Evolutionary conservation across 2,113 vertebrate genomes (phyloP).

Genomic region (Chaetorhynchus papuensis): DNA sequence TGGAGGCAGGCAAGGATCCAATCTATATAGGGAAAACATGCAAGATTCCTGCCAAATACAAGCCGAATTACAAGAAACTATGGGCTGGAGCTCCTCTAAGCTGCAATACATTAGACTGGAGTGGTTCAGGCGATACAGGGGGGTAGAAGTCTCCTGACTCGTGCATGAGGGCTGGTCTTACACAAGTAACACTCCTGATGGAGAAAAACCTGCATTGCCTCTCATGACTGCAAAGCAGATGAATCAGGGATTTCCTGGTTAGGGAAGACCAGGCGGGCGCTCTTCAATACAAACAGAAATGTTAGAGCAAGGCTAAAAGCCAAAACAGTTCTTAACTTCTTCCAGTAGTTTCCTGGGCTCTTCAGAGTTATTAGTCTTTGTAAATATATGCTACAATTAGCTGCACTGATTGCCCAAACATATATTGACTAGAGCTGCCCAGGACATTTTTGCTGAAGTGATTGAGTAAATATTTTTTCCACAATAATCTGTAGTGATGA

Average conservation of each 20-base stretch:
- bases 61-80: background rate
- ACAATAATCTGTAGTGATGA: background rate
- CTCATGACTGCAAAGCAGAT: background rate
- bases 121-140: background rate
- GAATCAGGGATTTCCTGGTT: background rate
- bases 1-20: background rate
- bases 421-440: background rate
- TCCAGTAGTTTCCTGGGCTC: background rate
- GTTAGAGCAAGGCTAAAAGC: background rate
- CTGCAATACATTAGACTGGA: background rate
- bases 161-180: background rate
- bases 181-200: background rate
- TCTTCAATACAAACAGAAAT: background rate
- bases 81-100: background rate
- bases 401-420: background rate
- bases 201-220: background rate
- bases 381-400: background rate
- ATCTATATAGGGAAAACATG: background rate
- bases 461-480: background rate
- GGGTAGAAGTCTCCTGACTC: background rate
- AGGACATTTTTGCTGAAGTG: background rate
- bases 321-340: background rate
- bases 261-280: rapidly evolving
- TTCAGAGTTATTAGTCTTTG: background rate
- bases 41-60: background rate